A percentile compares a stretch with the other conserved stretches of the same genome.
Conservation (phyloP, 2,888 invertebrate genomes). For the Baccha elongata region DNA sequence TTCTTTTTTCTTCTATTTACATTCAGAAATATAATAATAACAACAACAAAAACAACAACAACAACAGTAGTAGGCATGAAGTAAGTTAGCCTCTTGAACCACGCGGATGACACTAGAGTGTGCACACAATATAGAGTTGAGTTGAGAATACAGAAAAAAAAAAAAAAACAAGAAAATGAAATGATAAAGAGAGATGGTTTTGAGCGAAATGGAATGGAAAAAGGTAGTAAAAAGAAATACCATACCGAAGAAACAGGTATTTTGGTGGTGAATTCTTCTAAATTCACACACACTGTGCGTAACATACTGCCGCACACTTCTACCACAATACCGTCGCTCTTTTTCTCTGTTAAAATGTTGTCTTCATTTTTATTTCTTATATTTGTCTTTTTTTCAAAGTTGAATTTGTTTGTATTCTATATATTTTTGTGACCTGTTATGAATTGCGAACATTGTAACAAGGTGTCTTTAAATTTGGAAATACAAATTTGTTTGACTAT, state of each 20-base stretch:
- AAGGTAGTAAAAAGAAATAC: constrained; percentile 73
- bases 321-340: background rate
- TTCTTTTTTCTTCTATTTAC: constrained; percentile 64
- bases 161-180: constrained; percentile 7
- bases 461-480: constrained; percentile 38
- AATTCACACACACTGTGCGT: constrained; percentile 72
- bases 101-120: constrained; percentile 69
- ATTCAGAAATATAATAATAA: constrained; percentile 55
- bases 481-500: too few species aligned
- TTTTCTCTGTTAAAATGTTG: constrained; percentile 59
- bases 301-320: constrained; percentile 50
- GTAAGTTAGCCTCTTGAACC: constrained; percentile 72
- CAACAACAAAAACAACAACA: constrained; percentile 12
- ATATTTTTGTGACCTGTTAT: constrained; percentile 70
- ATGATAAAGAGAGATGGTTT: constrained; percentile 22
- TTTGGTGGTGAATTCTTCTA: constrained; percentile 72
- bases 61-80: background rate
- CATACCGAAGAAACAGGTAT: constrained; percentile 72
- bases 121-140: constrained; percentile 48
- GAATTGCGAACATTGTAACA: constrained; percentile 53
- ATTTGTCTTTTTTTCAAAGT: constrained; percentile 22
- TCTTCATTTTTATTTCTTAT: constrained; percentile 58
- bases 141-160: background rate
- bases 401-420: constrained; percentile 39
- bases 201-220: constrained; percentile 60